Conservation (phyloP, 2,113 vertebrate genomes). For the Anser brachyrhynchus region DNA sequence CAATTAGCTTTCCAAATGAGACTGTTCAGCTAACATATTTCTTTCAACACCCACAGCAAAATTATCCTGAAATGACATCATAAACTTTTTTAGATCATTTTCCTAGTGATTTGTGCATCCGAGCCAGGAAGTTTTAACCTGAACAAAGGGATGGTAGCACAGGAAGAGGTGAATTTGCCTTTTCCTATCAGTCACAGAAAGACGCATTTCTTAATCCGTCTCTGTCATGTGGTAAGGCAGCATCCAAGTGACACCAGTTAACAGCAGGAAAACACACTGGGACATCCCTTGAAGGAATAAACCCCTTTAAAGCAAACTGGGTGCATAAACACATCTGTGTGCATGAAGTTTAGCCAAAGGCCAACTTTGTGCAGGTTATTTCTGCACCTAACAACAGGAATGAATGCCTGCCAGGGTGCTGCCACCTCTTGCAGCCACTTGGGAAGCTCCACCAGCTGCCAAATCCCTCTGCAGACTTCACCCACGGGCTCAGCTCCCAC, state of each 20-base stretch:
- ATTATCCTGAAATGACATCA: constrained; percentile 64
- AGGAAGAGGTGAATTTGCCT: not conserved
- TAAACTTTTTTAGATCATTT: constrained; percentile 33
- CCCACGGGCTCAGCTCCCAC: not conserved
- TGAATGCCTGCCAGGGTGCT: not conserved
- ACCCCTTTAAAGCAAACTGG: not conserved
- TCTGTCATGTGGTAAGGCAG: not conserved
- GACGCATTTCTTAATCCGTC: not conserved
- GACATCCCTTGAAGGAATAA: not conserved
- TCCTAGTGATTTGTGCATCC: constrained; percentile 14
- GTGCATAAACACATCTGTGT: not conserved
- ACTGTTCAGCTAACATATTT: constrained; percentile 16
- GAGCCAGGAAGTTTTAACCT: not conserved
- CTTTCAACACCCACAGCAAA: constrained; percentile 41
- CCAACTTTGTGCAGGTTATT: not conserved
- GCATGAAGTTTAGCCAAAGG: not conserved
- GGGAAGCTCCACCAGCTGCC: not conserved
- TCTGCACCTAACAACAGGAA: not conserved
- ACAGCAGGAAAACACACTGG: not conserved
- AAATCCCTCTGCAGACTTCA: not conserved
- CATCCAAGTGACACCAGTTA: not conserved
- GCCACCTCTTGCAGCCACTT: not conserved
- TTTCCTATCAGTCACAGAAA: not conserved
- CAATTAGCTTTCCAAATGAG: constrained; percentile 62
- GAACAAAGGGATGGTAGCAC: not conserved